Percentiles rank a stretch among this genome's conserved stretches.
Conservation (phyloP, 2,113 vertebrate genomes). For the Mobula birostris region DNA sequence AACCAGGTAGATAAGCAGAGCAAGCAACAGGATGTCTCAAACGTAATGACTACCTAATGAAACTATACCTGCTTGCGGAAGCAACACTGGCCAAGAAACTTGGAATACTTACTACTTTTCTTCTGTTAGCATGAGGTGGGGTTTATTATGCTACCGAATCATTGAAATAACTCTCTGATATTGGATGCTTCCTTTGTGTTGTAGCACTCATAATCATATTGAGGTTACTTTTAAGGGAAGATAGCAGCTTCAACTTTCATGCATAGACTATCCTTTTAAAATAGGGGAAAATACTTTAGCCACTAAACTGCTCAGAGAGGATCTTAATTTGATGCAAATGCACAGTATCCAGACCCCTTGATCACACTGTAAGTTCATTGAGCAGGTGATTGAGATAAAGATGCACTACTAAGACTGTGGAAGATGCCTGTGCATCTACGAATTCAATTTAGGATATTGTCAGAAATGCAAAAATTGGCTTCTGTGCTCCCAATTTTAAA, state of each 20-base stretch:
- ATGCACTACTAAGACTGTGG: too few species aligned
- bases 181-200: neutral
- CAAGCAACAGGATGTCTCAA: neutral
- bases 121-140: neutral
- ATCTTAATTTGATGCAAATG: neutral
- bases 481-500: neutral
- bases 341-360: neutral
- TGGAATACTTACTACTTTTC: neutral
- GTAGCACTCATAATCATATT: neutral
- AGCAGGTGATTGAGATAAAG: neutral
- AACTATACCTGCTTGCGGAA: neutral
- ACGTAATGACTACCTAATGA: neutral
- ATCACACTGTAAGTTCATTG: neutral
- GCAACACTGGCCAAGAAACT: neutral
- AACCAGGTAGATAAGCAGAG: neutral
- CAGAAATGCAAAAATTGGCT: neutral
- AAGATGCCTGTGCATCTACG: neutral
- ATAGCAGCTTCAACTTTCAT: neutral
- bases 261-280: neutral
- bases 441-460: neutral
- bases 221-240: too few species aligned
- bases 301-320: neutral
- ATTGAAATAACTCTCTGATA: neutral
- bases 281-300: neutral
- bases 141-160: neutral